Evolutionary conservation across 2,113 vertebrate genomes (phyloP).

Genomic region (Lutjanus erythropterus): DNA sequence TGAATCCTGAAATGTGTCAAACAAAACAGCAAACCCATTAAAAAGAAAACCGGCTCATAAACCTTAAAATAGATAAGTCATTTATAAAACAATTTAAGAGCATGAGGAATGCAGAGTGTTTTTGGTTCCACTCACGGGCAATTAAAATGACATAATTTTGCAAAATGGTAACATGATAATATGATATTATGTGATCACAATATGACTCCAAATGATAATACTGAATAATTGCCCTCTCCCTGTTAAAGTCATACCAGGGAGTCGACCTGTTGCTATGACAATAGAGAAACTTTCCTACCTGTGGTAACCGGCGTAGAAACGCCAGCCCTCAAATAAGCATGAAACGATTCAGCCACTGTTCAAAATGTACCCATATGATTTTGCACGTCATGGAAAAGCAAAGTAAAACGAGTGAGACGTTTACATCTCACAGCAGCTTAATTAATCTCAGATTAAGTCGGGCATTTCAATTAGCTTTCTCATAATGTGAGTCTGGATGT

Average conservation of each 20-base stretch:
- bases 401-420: slow-evolving; percentile 13
- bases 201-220: neutral
- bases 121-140: too few relatives aligned
- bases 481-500: slow-evolving; percentile 25
- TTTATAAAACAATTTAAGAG: too few relatives aligned
- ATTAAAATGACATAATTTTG: neutral
- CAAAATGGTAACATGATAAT: neutral
- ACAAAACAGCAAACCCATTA: too few relatives aligned
- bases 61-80: too few relatives aligned
- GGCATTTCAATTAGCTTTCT: slow-evolving; percentile 40
- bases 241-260: neutral
- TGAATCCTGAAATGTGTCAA: too few relatives aligned
- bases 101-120: too few relatives aligned
- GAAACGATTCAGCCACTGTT: slow-evolving; percentile 8
- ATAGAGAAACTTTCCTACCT: slow-evolving; percentile 1
- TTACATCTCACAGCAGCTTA: slow-evolving; percentile 30
- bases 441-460: slow-evolving; percentile 53
- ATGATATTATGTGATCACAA: neutral
- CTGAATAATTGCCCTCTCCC: neutral
- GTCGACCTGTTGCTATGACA: slow-evolving; percentile 30
- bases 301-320: neutral
- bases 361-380: neutral
- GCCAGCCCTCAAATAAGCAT: neutral
- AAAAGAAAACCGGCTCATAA: too few relatives aligned
- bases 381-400: neutral